Evolutionary conservation across 2,888 invertebrate genomes (phyloP).

Genomic region (Matsumyia berberina): DNA sequence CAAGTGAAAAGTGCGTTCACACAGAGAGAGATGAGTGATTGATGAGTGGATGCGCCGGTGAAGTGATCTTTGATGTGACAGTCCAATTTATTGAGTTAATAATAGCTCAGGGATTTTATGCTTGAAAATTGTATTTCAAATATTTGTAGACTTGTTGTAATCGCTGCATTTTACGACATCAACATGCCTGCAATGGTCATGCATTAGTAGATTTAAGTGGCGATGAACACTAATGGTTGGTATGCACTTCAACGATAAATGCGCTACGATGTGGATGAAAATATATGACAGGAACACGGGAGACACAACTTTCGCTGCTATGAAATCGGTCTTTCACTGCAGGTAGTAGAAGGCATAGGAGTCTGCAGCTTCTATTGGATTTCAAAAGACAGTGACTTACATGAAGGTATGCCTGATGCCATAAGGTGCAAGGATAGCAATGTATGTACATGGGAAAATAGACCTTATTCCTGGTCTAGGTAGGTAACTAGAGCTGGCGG

Average conservation of each 20-base stretch:
- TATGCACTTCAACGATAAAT: neutral
- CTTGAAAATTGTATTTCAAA: conserved; percentile 21
- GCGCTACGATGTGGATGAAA: neutral
- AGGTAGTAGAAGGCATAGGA: no score
- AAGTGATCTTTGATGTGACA: conserved; percentile 69
- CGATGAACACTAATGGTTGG: conserved; percentile 35
- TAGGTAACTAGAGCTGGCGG: no score
- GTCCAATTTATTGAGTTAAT: conserved; percentile 65
- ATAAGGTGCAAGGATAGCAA: no score
- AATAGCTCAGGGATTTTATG: conserved; percentile 54
- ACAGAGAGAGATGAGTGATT: conserved; percentile 57
- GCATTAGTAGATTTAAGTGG: conserved; percentile 37
- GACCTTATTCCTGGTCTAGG: no score
- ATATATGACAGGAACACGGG: neutral
- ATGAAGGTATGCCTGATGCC: no score
- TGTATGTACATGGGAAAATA: no score
- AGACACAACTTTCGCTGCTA: no score
- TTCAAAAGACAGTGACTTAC: no score
- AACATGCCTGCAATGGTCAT: conserved; percentile 21
- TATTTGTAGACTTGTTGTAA: conserved; percentile 3
- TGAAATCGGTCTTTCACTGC: no score
- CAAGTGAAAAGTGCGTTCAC: conserved; percentile 49
- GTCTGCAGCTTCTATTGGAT: no score
- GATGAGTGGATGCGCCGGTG: conserved; percentile 69
- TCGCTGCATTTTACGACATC: neutral